phyloP scores from a whole-genome alignment of 2,888 invertebrate species.

The Ochropleura leucogaster region DNA sequence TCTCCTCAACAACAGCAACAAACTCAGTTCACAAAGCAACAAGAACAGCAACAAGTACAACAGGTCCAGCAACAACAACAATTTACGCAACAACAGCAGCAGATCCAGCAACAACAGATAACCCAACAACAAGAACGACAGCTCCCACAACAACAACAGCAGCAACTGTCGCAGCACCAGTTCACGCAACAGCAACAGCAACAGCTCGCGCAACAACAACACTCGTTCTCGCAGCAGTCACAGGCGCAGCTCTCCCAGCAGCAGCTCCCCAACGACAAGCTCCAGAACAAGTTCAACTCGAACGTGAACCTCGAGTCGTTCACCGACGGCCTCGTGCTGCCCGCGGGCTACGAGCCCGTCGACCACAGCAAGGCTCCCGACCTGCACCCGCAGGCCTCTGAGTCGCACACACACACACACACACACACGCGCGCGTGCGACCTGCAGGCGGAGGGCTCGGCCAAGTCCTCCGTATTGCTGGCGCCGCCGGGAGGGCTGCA shows the following conservation, averaged over 20 bases:
- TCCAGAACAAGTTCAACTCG: constrained; percentile 50
- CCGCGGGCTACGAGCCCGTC: constrained; percentile 85
- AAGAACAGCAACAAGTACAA: constrained; percentile 19
- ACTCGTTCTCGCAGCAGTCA: constrained; percentile 31
- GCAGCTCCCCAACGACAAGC: constrained; percentile 50
- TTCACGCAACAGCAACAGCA: constrained; percentile 40
- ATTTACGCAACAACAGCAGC: constrained; percentile 27
- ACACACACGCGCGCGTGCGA: constrained; percentile 81
- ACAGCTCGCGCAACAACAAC: constrained; percentile 37
- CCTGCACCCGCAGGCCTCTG: constrained; percentile 75
- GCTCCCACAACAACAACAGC: constrained; percentile 28
- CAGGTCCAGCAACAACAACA: constrained; percentile 33
- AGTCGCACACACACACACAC: constrained; percentile 67
- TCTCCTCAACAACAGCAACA: constrained; percentile 34
- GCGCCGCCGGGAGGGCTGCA: constrained; percentile 77
- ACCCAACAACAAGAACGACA: constrained; percentile 34
- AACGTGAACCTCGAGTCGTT: constrained; percentile 67
- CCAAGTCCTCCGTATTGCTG: constrained; percentile 83
- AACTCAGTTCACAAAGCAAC: neutral
- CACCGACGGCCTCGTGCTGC: constrained; percentile 80
- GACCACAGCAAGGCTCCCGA: constrained; percentile 78
- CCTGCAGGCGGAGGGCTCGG: constrained; percentile 83
- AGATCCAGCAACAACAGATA: constrained; percentile 34
- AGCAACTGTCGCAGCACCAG: constrained; percentile 30
- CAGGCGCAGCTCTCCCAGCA: constrained; percentile 45